Evolutionary conservation across 2,113 vertebrate genomes (phyloP), one percentile per base, ranked within the genome.

Genomic region (Cyprinodon variegatus): DNA sequence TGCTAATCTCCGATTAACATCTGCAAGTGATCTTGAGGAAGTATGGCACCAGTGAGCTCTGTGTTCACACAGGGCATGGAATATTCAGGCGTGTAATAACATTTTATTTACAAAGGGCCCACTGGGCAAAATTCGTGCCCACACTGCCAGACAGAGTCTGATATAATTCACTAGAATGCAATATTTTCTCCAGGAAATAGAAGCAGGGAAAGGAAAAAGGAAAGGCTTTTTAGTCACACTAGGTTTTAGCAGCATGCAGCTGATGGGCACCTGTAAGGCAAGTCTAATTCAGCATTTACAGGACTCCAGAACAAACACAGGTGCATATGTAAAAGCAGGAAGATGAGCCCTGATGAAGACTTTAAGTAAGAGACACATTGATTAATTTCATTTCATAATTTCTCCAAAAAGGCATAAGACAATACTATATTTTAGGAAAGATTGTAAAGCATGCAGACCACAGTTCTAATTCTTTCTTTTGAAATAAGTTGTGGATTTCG

Each of bases 1-100:
- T 86, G 88, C 89, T 93, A 91, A 91, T 93, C 93, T 93, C 84
- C 91, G 89, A 91, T 90, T 91, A 92, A 92, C 90, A 93, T 93
- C 92, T 93, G 88, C 81, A 76, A 84, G 86, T 88, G 82, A 92
- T 90, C 86, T 90, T 60, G 65, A 88, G 89, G 89, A 89, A 83
- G 82, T 88, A 84, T 83, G 90, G 91, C 85, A 88, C 86, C 85
- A 87, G 72, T 85, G 89, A 90, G 86, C 86, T 83, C 81, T 88
- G 75, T 83, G 87, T 84, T 85, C 88, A 86, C 84, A 80, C 81
- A 79, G 86, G 83, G 90, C 89, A 91, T 91, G 90, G 87, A 91
- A 92, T 87, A 90, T 88, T 85, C 90, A 90, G 82, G 89, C 89
- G 86, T 92, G 90, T 90, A 92, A 93, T 93, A 90, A 93, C 85